phyloP scores from a whole-genome alignment of 1,140 invertebrate species.

The Penaeus japonicus region DNA sequence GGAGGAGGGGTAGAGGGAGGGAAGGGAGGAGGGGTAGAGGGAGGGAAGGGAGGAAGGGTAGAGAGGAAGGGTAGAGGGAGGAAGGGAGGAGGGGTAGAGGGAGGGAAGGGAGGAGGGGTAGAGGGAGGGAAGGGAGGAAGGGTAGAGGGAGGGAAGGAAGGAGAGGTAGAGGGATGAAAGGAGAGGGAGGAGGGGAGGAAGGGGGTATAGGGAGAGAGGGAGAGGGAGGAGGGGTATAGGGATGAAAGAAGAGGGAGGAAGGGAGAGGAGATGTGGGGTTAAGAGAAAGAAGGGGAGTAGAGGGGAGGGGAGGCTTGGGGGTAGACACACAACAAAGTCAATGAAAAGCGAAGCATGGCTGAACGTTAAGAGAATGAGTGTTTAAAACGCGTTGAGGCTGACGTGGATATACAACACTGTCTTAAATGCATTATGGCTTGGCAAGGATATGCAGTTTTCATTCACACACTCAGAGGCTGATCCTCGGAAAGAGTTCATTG shows the following conservation, averaged over 20 bases:
- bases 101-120: neutral
- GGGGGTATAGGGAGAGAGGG: neutral
- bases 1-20: neutral
- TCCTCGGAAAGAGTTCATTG: too few species aligned
- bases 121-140: neutral
- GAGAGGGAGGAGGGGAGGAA: neutral
- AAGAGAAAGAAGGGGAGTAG: neutral
- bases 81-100: neutral
- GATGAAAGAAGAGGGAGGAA: neutral
- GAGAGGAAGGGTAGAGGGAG: neutral
- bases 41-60: neutral
- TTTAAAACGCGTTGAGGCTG: too few species aligned
- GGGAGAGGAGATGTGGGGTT: neutral
- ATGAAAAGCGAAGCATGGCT: too few species aligned
- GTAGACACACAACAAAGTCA: too few species aligned
- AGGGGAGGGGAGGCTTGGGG: too few species aligned
- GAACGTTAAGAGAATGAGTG: too few species aligned
- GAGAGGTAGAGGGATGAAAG: neutral
- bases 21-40: neutral
- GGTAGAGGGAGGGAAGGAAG: neutral
- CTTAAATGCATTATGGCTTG: too few species aligned
- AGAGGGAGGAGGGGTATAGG: neutral
- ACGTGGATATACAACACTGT: too few species aligned
- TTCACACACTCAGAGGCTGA: too few species aligned
- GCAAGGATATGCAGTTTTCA: too few species aligned